Evolutionary conservation across 2,888 invertebrate genomes (phyloP), one percentile per base, ranked within the genome.

Genomic region (Pseudoips prasinana): DNA sequence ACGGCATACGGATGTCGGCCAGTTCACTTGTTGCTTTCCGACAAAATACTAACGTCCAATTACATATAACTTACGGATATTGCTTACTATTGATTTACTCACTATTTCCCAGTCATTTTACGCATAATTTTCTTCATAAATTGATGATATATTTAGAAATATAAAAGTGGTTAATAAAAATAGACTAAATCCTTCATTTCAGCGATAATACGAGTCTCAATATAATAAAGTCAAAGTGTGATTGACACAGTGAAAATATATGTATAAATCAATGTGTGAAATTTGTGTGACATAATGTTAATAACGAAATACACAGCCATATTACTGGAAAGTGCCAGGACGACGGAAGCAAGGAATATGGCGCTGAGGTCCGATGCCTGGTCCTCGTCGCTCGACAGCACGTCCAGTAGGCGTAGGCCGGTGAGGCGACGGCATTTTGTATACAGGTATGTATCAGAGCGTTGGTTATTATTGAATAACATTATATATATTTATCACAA

Each of bases 271-370:
- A 14, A 5, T 14, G 14, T 14, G 14, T 14, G 7, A 20, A 20
- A 7, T n/a, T 7, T 20, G 20, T 5, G 20, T 20, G 20, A 44
- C 47, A 69, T 80, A 55, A 93, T 93, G 93, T 85, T 93, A 73
- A 93, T 93, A 71, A 93, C 93, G 10, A 91, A 92, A 66, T 93
- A 92, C 60, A 93, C 93, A n/a, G 90, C 92, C 29, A 89, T 93
- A 39, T 69, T 93, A 63, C 73, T 93, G 78, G 92, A 92, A 70
- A 91, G 92, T 39, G 91, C 92, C n/a, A 84, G 87, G 59, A 87
- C 73, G 33, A 69, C 80, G 28, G 90, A 90, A 43, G 81, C 80
- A 1, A 71, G 85, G 53, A 80, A 79, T 31, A 58, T 64, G 29
- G 71, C 71, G 4, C 41, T 70, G 49, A 65, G 74, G 31, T 51